These are phyloP conservation scores for Colinus virginianus DNA, from an alignment of 2,113 vertebrate species.

Conservation along the genomic window DNA sequence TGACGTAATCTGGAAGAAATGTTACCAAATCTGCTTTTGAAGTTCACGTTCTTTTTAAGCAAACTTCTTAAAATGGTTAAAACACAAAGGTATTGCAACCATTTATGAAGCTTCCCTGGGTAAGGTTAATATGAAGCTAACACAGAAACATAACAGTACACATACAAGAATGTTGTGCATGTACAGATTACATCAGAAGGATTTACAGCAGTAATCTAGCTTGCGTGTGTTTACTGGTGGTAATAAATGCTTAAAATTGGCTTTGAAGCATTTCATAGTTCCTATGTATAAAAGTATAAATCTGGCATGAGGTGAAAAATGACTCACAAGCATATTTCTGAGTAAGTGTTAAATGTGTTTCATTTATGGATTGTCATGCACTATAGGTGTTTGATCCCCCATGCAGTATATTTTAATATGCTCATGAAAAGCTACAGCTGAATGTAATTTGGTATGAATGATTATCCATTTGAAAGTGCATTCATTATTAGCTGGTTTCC, in stretches of 20 bases:
- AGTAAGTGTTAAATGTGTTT: not conserved
- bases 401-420: not conserved
- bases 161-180: not conserved
- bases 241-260: not conserved
- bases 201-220: not conserved
- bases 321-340: not conserved
- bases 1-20: not conserved
- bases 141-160: not conserved
- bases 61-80: not conserved
- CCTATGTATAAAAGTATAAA: not conserved
- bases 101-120: not conserved
- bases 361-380: not conserved
- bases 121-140: not conserved
- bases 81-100: not conserved
- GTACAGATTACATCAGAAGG: not conserved
- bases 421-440: conserved; percentile 15
- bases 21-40: not conserved
- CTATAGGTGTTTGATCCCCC: not conserved
- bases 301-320: not conserved
- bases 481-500: not conserved
- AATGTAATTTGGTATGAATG: conserved; percentile 14
- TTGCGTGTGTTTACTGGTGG: not conserved
- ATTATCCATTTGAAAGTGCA: conserved; percentile 2
- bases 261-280: conserved; percentile 19
- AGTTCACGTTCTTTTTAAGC: not conserved